phyloP scores from a whole-genome alignment of 2,888 invertebrate genomes.

The Melieria crassipennis region DNA sequence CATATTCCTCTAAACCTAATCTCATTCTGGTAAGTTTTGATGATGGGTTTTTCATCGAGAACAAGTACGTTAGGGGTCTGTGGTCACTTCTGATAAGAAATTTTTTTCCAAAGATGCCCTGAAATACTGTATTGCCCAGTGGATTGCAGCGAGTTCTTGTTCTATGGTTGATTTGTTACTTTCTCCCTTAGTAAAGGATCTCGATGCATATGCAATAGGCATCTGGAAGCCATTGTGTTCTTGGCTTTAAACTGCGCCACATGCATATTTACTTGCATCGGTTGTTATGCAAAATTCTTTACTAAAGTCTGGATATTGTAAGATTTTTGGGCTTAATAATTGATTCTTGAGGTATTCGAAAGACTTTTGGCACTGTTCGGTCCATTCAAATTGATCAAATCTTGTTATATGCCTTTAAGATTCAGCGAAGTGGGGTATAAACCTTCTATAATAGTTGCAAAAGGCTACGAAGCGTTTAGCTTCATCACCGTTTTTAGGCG shows the following conservation, averaged over 20 bases:
- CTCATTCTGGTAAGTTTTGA: not conserved
- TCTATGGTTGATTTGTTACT: slow-evolving; percentile 45
- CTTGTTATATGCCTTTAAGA: slow-evolving; percentile 11
- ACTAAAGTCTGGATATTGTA: slow-evolving; percentile 33
- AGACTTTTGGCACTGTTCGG: slow-evolving; percentile 28
- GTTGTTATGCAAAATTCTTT: slow-evolving; percentile 35
- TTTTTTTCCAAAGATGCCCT: slow-evolving; percentile 35
- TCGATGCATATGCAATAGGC: slow-evolving; percentile 37
- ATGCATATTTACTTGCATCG: slow-evolving; percentile 34
- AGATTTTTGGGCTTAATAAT: slow-evolving; percentile 12
- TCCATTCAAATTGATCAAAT: slow-evolving; percentile 27
- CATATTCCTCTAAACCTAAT: slow-evolving; percentile 2
- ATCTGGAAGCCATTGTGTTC: slow-evolving; percentile 26
- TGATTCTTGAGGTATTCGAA: slow-evolving; percentile 30
- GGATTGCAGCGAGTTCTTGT: slow-evolving; percentile 44
- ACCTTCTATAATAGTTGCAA: slow-evolving; percentile 12
- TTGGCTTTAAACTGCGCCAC: slow-evolving; percentile 33
- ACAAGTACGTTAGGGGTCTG: slow-evolving; percentile 28
- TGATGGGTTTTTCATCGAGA: not conserved
- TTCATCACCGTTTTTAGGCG: not conserved
- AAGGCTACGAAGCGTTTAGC: too few species aligned
- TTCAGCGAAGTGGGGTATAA: slow-evolving; percentile 31
- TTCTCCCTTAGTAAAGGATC: slow-evolving; percentile 43
- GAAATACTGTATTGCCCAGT: slow-evolving; percentile 44
- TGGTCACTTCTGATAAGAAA: slow-evolving; percentile 46